Base-by-base conservation (phyloP, 2,113 vertebrate genomes). In the Chaetodon auriga region DNA sequence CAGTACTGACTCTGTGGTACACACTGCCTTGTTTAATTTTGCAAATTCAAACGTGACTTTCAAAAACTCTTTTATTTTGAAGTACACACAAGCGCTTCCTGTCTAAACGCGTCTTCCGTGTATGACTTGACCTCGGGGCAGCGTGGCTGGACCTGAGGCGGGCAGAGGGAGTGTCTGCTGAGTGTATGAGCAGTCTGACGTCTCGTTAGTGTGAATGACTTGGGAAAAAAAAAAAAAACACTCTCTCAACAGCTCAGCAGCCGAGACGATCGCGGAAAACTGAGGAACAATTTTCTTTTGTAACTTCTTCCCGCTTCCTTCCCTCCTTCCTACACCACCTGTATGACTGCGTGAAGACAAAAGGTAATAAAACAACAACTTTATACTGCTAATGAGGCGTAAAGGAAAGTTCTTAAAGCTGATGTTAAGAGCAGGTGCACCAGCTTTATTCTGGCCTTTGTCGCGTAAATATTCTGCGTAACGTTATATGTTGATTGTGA, bases 131-230 rank as follows among this genome's bases (percentile, higher is more conserved):
- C 36, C 4, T 0, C 14, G 8, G 54, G 30, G 64, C 46, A 45
- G 74, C 41, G 45, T 70, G 55, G 76, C 43, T 76, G 12, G 19
- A 45, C n/a, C 72, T 10, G 74, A 19, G 68, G 64, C 45, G 68
- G 51, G 61, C 45, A 2, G 83, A 89, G 91, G 90, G 90, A 87
- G 92, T 88, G 90, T 87, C 84, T 35, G 65, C 73, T 35, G 70
- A 75, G 41, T 12, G 80, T 8, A 53, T 62, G 57, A 64, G 83
- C 72, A 15, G 68, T 1, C 80, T 87, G 87, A 93, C 87, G 89
- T 87, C 84, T 87, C 53, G 15, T 65, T 71, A 4, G 41, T 79
- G 75, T 82, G 83, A 84, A 88, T 88, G 88, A 87, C 75, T 75
- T 68, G 62, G 3, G 30, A 30, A 30, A 30, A 30, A 30, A 30